Evolutionary conservation across 2,113 vertebrate species (phyloP), one percentile per base, ranked within the genome.

Genomic region (Ochotona princeps): DNA sequence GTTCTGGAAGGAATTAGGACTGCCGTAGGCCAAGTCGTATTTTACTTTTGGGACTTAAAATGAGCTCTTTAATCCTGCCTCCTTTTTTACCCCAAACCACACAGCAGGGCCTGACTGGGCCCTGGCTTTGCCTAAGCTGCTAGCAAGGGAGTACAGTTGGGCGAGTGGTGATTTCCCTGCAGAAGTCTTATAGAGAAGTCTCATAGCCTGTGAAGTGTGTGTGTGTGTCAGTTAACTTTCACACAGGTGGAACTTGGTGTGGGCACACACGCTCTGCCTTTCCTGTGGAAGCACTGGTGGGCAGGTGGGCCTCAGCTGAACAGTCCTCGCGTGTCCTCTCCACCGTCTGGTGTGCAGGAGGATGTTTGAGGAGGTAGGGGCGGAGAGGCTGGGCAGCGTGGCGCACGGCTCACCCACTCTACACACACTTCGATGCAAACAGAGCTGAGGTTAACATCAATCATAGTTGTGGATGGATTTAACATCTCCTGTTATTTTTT

Each of bases 1-100:
- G 70, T 92, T 47, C 38, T 92, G 93, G 81, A 97, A 96, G 95
- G 87, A 89, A 94, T 94, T 95, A 60, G 82, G 94, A 80, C 91
- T 92, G 90, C 96, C 79, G 61, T 91, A 95, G 97, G 97, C 96
- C 96, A 97, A 97, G 96, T 93, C 92, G n/a, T 97, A 94, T 70
- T 96, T 70, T 96, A 96, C 95, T 97, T 95, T 82, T 44, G 96
- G 95, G 95, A 76, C n/a, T 96, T 96, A 90, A 94, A 67, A 63
- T 93, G 86, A 97, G 90, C 32, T 85, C 92, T 97, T 90, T 94
- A 97, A 97, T 97, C 83, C 94, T 95, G 84, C 96, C 96, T 82
- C 81, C 88, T 95, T 93, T 44, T 96, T 92, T 97, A 92, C 94
- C 93, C 94, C 61, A 97, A 95, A 93, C 96, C 96, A 30, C 93